Evolutionary conservation across 2,797 vertebrate species (phyloP), one percentile per base, ranked within the genome.

Genomic region (Hemibagrus guttatus): DNA sequence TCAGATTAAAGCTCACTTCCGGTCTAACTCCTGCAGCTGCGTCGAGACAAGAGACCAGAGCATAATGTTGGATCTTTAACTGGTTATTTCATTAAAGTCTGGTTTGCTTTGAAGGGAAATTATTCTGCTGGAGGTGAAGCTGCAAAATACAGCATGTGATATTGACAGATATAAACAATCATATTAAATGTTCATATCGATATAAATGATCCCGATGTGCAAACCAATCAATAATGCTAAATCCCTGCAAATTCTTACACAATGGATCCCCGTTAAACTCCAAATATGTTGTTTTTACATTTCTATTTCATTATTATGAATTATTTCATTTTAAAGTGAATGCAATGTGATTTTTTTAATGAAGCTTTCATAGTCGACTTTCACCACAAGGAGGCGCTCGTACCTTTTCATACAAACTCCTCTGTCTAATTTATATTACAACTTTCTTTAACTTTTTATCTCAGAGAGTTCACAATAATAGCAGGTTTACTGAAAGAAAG

Each of bases 321-420:
- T n/a, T n/a, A n/a, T n/a, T n/a, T n/a, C n/a, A n/a, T n/a, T n/a
- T n/a, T n/a, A n/a, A n/a, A n/a, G n/a, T n/a, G n/a, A n/a, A n/a
- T n/a, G n/a, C n/a, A n/a, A n/a, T n/a, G n/a, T n/a, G n/a, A n/a
- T 68, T 68, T 11, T 9, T 39, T 39, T 42, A 49, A 49, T 6
- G 6, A 49, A 49, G 46, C 26, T 19, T n/a, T 69, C 2, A 74
- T 28, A 8, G 19, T 19, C 31, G 14, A 23, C 35, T 49, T 66
- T 49, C 2, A 46, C 78, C 87, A 88, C 83, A 81, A 88, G 83
- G 14, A 12, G 68, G 87, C 46, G n/a, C 61, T 46, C 80, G 21
- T 35, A 11, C 52, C 39, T 14, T 59, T 31, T 23, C 54, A 13
- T 26, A 0, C 35, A 61, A 14, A 39, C 35, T 63, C 4, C 3